A percentile compares a stretch with the other conserved stretches of the same genome.
phyloP scores from a whole-genome alignment of 2,113 vertebrate genomes.

The Leiothrix lutea region DNA sequence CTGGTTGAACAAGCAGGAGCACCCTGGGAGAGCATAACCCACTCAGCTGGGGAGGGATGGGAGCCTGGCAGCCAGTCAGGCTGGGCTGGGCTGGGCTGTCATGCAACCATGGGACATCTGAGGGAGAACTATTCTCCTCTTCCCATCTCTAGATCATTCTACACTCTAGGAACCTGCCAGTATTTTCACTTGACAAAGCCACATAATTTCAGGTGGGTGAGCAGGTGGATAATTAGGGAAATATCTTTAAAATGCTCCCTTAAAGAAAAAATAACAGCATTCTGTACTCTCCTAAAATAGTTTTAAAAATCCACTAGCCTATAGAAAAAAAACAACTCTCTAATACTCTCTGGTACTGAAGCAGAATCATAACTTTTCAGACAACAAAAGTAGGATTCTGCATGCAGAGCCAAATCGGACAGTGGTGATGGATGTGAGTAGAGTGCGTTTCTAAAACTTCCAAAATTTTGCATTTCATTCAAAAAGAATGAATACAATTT shows the following conservation, averaged over 20 bases:
- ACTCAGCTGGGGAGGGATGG: background rate
- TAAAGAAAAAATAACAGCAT: background rate
- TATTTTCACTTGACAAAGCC: background rate
- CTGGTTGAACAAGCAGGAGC: background rate
- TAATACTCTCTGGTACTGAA: background rate
- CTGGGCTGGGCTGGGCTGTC: background rate
- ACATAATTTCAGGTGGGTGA: background rate
- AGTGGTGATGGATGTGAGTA: background rate
- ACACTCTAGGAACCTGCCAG: background rate
- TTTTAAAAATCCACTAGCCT: background rate
- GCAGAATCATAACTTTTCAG: background rate
- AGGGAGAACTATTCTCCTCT: background rate
- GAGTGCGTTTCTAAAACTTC: background rate
- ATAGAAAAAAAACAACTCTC: background rate
- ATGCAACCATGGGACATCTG: rapidly evolving
- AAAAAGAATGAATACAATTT: background rate
- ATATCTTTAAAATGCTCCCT: background rate
- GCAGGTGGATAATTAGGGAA: background rate
- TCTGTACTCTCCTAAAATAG: background rate
- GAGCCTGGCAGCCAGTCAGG: background rate
- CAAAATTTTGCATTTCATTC: background rate
- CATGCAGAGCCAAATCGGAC: background rate
- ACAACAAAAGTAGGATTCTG: background rate
- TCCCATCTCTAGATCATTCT: background rate
- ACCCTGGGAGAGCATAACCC: background rate